Conservation (phyloP, 1,140 invertebrate species). For the Drosophila varians region DNA sequence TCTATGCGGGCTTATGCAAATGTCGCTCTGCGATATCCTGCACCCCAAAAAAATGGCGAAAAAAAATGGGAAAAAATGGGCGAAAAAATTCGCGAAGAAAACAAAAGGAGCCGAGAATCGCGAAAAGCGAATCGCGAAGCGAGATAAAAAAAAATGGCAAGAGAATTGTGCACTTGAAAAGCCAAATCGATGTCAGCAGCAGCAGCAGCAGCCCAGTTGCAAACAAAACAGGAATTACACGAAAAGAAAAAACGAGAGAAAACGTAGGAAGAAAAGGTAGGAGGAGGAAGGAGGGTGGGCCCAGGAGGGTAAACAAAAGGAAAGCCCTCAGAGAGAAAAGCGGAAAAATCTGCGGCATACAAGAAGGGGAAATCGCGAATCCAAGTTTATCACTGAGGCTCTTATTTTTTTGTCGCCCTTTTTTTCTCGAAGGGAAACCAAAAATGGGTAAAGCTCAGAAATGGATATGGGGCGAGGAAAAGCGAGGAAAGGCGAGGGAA, state of each 20-base stretch:
- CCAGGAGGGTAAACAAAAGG: too few species aligned
- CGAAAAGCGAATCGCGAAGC: conserved; percentile 17
- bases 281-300: too few species aligned
- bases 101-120: conserved; percentile 28
- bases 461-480: conserved; percentile 2
- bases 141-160: conserved; percentile 7
- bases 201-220: conserved; percentile 28
- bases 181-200: conserved; percentile 54
- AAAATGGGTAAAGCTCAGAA: conserved; percentile 11
- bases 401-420: not conserved
- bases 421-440: not conserved
- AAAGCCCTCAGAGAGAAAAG: conserved; percentile 2
- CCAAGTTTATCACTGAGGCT: conserved; percentile 15
- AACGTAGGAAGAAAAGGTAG: too few species aligned
- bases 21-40: conserved; percentile 41
- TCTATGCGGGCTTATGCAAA: conserved; percentile 55
- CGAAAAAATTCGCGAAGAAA: conserved; percentile 32
- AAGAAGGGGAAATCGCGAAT: conserved; percentile 10
- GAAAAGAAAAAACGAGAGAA: too few species aligned
- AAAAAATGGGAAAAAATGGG: not conserved
- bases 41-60: conserved; percentile 4
- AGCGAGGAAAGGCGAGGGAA: not conserved
- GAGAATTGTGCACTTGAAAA: conserved; percentile 56
- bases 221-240: conserved; percentile 3
- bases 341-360: conserved; percentile 37